Base-by-base conservation (phyloP, 2,888 invertebrate species). In the Mimachlamys varia region DNA sequence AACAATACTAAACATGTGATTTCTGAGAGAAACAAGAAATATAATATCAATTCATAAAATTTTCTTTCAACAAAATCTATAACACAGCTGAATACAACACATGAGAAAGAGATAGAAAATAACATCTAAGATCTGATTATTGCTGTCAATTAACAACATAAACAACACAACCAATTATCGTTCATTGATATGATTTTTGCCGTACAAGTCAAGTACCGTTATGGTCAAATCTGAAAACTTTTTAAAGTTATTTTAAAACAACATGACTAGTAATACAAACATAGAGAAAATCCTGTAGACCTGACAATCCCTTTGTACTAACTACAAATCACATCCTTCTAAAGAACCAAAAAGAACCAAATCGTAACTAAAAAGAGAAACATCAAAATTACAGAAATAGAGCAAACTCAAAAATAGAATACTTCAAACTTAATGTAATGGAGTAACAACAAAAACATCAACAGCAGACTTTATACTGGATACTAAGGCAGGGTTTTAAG, bases 21-120 rank as follows among this genome's bases (percentile, higher is more conserved):
- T 76, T 76, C 27, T 12, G 22, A n/a, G 62, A 62, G 62, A 62
- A 62, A 62, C n/a, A 27, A 76, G 22, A 15, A 53, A 76, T 1
- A 76, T 76, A 33, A 62, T 62, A 62, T 22, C 33, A 5, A 12
- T 33, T 58, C 22, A 22, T 33, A 27, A 76, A 13, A 76, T 15
- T 76, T 33, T 33, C 33, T 10, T 76, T 10, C 22, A 27, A 33
- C 33, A 33, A 10, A 76, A 27, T 62, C 27, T 58, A 58, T 33
- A 76, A 76, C 76, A 76, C 76, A 76, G 22, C 76, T 33, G 76
- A 76, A 62, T 62, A 76, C 27, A 76, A 76, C 27, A 76, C 76
- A 76, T 27, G 22, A 27, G 12, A 33, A 76, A 53, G 7, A 76
- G 0, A 76, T 12, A 27, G 27, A 76, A 12, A 76, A 17, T 17